Base-by-base conservation (phyloP, 2,888 invertebrate genomes). In the Eremobia ochroleuca region DNA sequence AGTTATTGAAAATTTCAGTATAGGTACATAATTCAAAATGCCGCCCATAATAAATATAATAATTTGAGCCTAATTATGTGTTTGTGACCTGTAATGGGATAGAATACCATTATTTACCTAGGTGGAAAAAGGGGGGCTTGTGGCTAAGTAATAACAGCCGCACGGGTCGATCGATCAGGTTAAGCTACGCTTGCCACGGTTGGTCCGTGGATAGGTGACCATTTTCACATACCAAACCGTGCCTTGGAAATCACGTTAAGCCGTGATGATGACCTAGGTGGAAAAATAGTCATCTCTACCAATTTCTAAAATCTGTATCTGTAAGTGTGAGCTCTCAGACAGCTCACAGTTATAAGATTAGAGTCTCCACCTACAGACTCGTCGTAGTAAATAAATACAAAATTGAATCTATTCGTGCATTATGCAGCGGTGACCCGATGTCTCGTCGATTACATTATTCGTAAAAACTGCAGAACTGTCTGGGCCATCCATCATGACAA, bases 381-480 rank as follows among this genome's bases (percentile, higher is more conserved):
- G 61, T 59, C 31, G 31, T 34, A 85, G 81, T 84, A 76, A 77
- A 83, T 31, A 78, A 86, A 82, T 71, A 77, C 67, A 46, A 58
- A 77, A 76, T 78, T 68, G 25, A 82, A 77, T 82, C 66, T 80
- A 58, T 83, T 87, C 76, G 59, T 92, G 92, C 91, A 94, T 94
- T 92, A 94, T 94, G 92, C 94, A 93, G 92, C 90, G 83, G 84
- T 92, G 93, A 94, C 92, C 92, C 90, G 91, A 88, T 90, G 86
- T 89, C 87, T 87, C 88, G 85, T 85, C 85, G 85, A 82, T 87
- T 82, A 82, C 79, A 87, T 91, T 87, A 90, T 90, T 83, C 82
- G 88, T 87, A 88, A 90, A 90, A 90, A 91, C 89, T 92, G 90
- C 92, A 91, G 90, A 90, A 85, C 79, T 85, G 92, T 92, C 92